phyloP scores from a whole-genome alignment of 2,888 invertebrate genomes.

The Stenodema calcarata region DNA sequence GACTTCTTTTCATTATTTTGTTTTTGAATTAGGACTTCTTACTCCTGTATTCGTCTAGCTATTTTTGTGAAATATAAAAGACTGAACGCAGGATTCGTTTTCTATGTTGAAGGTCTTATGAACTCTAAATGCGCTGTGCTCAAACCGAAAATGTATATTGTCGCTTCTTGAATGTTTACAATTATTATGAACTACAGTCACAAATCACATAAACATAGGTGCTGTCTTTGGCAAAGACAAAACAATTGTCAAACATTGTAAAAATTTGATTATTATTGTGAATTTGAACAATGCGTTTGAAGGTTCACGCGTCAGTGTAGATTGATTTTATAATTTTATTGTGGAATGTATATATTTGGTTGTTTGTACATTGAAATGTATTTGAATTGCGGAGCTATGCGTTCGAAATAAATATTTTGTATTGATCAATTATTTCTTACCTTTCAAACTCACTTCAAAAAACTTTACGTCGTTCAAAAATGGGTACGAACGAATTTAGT shows the following conservation, averaged over 20 bases:
- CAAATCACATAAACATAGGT: not conserved
- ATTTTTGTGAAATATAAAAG: constrained; percentile 37
- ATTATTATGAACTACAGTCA: not conserved
- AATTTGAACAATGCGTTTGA: not conserved
- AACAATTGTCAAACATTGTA: too few species aligned
- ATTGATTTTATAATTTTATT: constrained; percentile 37
- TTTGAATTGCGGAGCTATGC: constrained; percentile 33
- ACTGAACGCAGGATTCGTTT: constrained; percentile 29
- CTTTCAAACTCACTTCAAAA: not conserved
- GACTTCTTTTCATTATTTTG: not conserved
- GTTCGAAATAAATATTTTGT: constrained; percentile 48
- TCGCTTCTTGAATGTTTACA: not conserved
- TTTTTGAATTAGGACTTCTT: not conserved
- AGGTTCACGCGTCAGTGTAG: not conserved
- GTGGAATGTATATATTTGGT: constrained; percentile 29
- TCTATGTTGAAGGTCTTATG: not conserved
- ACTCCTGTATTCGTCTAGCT: constrained; percentile 8
- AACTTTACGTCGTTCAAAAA: too few species aligned
- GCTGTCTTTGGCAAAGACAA: not conserved
- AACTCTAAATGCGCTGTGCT: constrained; percentile 41
- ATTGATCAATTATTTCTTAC: not conserved
- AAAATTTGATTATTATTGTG: not conserved
- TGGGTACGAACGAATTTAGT: too few species aligned
- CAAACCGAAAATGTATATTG: constrained; percentile 5
- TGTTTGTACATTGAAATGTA: constrained; percentile 17